A percentile compares a stretch with the other conserved stretches of the same genome.
phyloP scores from a whole-genome alignment of 2,797 vertebrate species.

The Xerus rutilus region DNA sequence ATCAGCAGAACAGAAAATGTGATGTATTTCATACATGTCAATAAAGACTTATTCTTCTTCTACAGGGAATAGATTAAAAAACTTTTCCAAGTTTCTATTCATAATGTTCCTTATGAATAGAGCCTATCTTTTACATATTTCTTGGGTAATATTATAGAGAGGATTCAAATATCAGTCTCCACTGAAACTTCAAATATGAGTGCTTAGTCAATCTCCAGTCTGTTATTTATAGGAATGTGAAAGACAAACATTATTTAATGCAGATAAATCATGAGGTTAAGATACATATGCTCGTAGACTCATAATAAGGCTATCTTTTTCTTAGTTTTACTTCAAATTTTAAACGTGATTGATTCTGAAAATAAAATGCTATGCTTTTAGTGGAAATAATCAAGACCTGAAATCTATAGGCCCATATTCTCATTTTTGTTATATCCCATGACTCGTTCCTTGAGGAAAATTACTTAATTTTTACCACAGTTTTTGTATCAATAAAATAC shows the following conservation, averaged over 20 bases:
- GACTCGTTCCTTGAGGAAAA: neutral
- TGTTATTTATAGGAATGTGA: neutral
- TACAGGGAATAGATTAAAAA: slow-evolving; percentile 90
- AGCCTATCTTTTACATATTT: neutral
- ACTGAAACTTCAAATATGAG: neutral
- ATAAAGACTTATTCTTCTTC: slow-evolving; percentile 94
- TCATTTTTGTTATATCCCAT: neutral
- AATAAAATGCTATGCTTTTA: neutral
- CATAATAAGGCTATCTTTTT: neutral
- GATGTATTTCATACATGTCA: slow-evolving; percentile 97
- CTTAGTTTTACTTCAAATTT: neutral
- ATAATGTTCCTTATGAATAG: neutral
- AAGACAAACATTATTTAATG: neutral
- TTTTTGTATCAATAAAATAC: neutral
- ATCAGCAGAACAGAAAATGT: slow-evolving; percentile 93
- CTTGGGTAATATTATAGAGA: neutral
- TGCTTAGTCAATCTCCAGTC: neutral
- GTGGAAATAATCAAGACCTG: neutral
- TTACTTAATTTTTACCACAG: neutral
- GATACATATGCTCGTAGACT: neutral
- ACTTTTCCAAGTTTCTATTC: neutral
- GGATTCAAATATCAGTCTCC: neutral
- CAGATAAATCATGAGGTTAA: neutral
- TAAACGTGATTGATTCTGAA: neutral
- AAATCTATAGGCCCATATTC: neutral